Base-by-base conservation (phyloP, 2,113 vertebrate species). In the Epinephelus lanceolatus region DNA sequence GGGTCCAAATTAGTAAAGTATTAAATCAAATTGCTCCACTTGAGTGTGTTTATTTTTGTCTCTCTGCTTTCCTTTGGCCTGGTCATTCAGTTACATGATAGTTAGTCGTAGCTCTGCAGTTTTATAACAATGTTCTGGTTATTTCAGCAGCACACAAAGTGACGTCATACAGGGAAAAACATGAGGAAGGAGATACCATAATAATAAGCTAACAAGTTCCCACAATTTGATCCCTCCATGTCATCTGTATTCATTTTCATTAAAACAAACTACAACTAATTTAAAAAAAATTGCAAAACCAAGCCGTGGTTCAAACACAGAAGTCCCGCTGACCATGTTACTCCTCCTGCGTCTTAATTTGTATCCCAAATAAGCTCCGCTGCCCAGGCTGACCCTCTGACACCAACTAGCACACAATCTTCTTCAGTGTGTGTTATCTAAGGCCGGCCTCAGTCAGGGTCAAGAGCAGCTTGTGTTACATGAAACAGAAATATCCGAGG, bases 1-100 rank as follows among this genome's bases (percentile, higher is more conserved):
- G 13, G 57, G 65, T 70, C 69, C 25, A 75, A 88, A 91, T 85
- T 17, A 88, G 17, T 84, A 14, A 80, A 88, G 74, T 42, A 70
- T 76, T 76, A 81, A 90, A 86, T 90, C 27, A 83, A 89, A 80
- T 62, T 55, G 45, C 79, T 78, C 19, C 17, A 57, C 18, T 71
- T 52, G 3, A 67, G 52, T 17, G 0, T 68, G 56, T 80, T 78
- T 87, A 49, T 80, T 79, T 76, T 53, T 68, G 49, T 81, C 45
- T 47, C 52, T 68, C 57, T 47, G 17, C 33, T 19, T 1, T 53
- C 66, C 27, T 78, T n/a, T 23, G 25, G 45, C 57, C 27, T 78
- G 2, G 1, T 59, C 12, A 3, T 57, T 40, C n/a, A 33, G 45
- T 37, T 6, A 53, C 70, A 61, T 8, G 0, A 7, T 37, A 3